A percentile compares a stretch with the other conserved stretches of the same genome.
These are phyloP conservation scores for Crax fasciolata DNA, from an alignment of 2,797 vertebrate genomes.

Conservation along the genomic window DNA sequence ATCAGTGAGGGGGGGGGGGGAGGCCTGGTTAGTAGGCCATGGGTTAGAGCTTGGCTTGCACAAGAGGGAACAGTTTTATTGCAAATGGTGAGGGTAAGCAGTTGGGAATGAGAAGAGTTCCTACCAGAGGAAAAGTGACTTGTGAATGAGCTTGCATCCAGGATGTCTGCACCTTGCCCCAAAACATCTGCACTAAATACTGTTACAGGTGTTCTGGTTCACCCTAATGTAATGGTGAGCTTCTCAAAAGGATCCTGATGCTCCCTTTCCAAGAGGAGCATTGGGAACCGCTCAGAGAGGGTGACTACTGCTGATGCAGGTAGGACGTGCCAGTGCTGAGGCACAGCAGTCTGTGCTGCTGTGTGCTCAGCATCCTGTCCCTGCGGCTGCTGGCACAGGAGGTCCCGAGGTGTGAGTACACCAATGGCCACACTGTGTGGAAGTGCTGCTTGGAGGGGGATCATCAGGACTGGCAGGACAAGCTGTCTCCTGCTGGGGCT, in stretches of 20 bases:
- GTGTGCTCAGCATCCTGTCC: not conserved
- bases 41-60: slow-evolving; percentile 17
- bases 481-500: not conserved
- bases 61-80: not conserved
- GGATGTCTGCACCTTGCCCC: fast-evolving
- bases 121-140: not conserved
- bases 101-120: not conserved
- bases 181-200: not conserved
- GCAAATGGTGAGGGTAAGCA: not conserved
- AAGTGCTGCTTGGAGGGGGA: not conserved
- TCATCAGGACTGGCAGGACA: fast-evolving
- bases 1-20: not conserved
- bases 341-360: not conserved
- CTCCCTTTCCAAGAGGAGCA: fast-evolving
- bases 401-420: fast-evolving
- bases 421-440: fast-evolving
- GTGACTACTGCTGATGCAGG: fast-evolving
- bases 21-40: not conserved
- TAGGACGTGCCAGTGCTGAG: not conserved
- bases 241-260: not conserved
- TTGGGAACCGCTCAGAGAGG: not conserved
- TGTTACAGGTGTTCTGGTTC: not conserved
- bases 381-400: not conserved
- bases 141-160: not conserved
- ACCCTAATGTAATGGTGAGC: fast-evolving